Evolutionary conservation across 1,140 invertebrate species (phyloP), one percentile per base, ranked within the genome.

Genomic region (Papilio helenus): DNA sequence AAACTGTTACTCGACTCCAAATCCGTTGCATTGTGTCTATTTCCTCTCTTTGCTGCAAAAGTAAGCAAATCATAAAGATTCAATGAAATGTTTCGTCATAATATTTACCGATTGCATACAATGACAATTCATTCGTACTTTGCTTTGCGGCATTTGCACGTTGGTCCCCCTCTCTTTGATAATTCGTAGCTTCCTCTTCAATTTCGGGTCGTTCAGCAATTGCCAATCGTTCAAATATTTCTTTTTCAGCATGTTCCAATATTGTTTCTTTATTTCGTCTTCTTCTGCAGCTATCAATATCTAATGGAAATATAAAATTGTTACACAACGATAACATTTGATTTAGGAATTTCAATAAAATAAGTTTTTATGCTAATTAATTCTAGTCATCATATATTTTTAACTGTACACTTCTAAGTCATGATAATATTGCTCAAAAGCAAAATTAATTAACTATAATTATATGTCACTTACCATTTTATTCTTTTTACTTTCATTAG

Each of bases 251-350:
- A 92, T 89, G 72, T 86, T 88, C 93, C 93, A 94, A 82, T 94
- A 94, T 61, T 90, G 86, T 81, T 90, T 93, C 61, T 93, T 94
- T 29, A 92, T 92, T 88, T 93, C 91, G 49, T 94, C 92, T 84
- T 93, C 93, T 87, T 93, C 89, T 20, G 92, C 90, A 78, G 93
- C 89, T 78, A 94, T 90, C 14, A 85, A 73, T 10, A 93, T 83
- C 93, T 94, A 76, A 83, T 34, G 14, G 14, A 16, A 26, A 16
- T 49, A 3, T 14, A 61, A 61, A 61, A 1, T 10, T 61, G 23
- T 61, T 23, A 61, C 0, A 26, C 55, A 61, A 61, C 7, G 23
- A 5, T 16, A n/a, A 16, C 3, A 51, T 51, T 51, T 55, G 16
- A 55, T n/a, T 55, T 18, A 16, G 51, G 8, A 55, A 20, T 55